Base-by-base conservation (phyloP, 1,140 invertebrate species). In the Reticulitermes speratus region DNA sequence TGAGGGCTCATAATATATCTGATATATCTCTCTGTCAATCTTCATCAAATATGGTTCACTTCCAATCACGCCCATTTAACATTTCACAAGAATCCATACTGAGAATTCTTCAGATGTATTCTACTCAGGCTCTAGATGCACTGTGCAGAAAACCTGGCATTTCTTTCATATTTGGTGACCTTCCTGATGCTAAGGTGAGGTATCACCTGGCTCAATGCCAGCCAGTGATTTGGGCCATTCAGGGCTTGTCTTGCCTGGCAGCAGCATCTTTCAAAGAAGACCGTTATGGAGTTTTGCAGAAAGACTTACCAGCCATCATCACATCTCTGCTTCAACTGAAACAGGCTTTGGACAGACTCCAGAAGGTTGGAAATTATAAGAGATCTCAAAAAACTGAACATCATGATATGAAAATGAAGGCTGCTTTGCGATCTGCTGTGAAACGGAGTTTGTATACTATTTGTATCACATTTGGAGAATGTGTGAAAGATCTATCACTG, bases 361-460 rank as follows among this genome's bases (percentile, higher is more conserved):
- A 93, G 88, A 96, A 94, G 89, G 93, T 93, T 69, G 59, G 84
- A 16, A 85, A 69, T 25, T 86, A 69, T 44, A 94, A 91, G 85
- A 95, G 93, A 90, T 90, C 92, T 85, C 90, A 94, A 52, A 90
- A 91, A 21, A 92, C 93, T 89, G 94, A 95, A 89, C 90, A 91
- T 87, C 91, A 92, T 85, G 93, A 93, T 83, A 93, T 93, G 84
- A 93, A 93, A 90, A 93, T 94, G 89, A 93, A 94, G 85, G 92
- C 90, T 45, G 92, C 93, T 11, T 89, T 96, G 8, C 92, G 93
- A 52, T 93, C 92, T 69, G 92, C 95, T 44, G 92, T 95, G 1
- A 95, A 94, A 88, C 91, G 95, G 87, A 96, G 95, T 90, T 92
- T 96, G n/a, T 96, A 95, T 89, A 94, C 93, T 89, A 95, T 96